These are phyloP conservation scores for Neostethus bicornis DNA, from an alignment of 2,797 vertebrate genomes.

Conservation along the genomic window DNA sequence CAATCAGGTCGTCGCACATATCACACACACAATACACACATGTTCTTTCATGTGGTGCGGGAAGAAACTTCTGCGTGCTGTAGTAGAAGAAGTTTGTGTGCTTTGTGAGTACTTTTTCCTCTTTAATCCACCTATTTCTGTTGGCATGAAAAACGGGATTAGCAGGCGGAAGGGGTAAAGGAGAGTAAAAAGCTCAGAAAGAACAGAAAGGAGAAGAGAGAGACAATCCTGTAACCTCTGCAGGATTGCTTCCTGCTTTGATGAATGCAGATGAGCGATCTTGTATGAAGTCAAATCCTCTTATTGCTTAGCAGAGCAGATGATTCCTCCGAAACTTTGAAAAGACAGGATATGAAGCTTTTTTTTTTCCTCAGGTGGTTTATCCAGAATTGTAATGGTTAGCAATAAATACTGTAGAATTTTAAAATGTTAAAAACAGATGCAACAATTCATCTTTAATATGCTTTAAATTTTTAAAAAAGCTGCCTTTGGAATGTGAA, in stretches of 20 bases:
- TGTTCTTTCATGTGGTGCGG: constrained; percentile 11
- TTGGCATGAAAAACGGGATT: constrained; percentile 17
- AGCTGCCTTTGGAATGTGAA: not conserved
- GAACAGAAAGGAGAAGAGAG: constrained; percentile 51
- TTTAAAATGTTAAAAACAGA: not conserved
- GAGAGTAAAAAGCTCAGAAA: constrained; percentile 55
- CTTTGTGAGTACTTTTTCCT: constrained; percentile 59
- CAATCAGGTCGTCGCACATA: constrained; percentile 15
- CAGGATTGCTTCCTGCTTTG: constrained; percentile 42
- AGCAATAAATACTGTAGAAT: constrained; percentile 18
- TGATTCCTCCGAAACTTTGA: constrained; percentile 27
- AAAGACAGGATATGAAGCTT: constrained; percentile 5
- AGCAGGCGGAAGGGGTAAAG: constrained; percentile 66
- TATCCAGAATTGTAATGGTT: constrained; percentile 13
- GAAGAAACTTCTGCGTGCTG: constrained; percentile 29
- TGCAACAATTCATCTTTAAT: too few species aligned
- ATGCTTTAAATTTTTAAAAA: too few species aligned
- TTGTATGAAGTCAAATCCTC: constrained; percentile 63
- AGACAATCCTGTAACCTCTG: constrained; percentile 44
- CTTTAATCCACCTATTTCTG: constrained; percentile 68
- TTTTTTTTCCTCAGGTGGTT: not conserved
- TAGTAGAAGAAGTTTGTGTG: constrained; percentile 38
- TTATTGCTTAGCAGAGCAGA: constrained; percentile 58
- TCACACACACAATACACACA: constrained; percentile 12
- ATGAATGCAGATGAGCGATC: constrained; percentile 64